A percentile compares a stretch with the other conserved stretches of the same genome.
Evolutionary conservation across 1,140 invertebrate genomes (phyloP).

Genomic region (Drosophila yakuba): DNA sequence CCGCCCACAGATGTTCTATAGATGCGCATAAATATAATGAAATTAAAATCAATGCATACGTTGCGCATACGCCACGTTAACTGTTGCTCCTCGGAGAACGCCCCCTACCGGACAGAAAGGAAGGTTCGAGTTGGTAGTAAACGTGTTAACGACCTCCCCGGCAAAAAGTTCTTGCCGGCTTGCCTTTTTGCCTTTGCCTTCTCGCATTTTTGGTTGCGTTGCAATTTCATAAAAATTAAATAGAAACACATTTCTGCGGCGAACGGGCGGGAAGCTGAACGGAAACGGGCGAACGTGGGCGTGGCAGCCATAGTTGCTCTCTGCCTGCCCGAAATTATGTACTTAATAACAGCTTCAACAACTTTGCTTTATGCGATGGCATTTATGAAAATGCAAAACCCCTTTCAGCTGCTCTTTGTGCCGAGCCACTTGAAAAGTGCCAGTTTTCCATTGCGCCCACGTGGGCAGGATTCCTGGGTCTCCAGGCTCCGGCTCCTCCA

Average conservation of each 20-base stretch:
- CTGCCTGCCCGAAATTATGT: conserved; percentile 66
- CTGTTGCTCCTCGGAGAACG: conserved; percentile 65
- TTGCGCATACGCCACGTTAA: conserved; percentile 82
- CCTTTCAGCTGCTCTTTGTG: conserved; percentile 58
- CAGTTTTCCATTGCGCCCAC: conserved; percentile 43
- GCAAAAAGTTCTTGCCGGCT: conserved; percentile 70
- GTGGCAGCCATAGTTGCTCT: conserved; percentile 43
- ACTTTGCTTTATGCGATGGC: conserved; percentile 76
- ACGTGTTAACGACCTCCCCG: conserved; percentile 78
- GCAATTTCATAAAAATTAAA: conserved; percentile 83
- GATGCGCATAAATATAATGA: conserved; percentile 82
- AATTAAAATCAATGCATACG: conserved; percentile 83
- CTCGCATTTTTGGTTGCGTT: conserved; percentile 74
- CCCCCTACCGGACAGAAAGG: not conserved
- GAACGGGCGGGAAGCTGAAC: not conserved
- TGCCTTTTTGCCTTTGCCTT: conserved; percentile 57
- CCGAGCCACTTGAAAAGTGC: conserved; percentile 58
- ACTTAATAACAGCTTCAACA: conserved; percentile 81
- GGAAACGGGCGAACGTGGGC: conserved; percentile 10
- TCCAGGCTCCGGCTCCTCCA: not conserved
- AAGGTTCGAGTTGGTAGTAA: conserved; percentile 18
- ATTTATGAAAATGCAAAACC: conserved; percentile 80
- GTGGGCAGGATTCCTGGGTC: conserved; percentile 5
- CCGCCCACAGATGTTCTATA: conserved; percentile 56
- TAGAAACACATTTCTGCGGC: conserved; percentile 66